Evolutionary conservation across 2,797 vertebrate genomes (phyloP).

Genomic region (Diglossa cyanea): DNA sequence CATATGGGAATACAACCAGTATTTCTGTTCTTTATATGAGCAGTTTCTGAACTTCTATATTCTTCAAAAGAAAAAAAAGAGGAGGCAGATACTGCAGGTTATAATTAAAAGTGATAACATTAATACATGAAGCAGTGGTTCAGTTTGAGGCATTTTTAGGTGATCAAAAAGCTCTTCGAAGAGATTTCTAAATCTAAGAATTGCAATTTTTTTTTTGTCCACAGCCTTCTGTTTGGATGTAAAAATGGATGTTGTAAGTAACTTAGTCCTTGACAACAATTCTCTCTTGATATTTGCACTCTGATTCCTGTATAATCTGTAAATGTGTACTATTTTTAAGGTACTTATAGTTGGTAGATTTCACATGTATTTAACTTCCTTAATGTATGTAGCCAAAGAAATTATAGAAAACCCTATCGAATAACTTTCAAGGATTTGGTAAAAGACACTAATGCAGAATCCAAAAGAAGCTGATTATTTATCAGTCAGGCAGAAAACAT

Average conservation of each 20-base stretch:
- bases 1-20: slow-evolving; percentile 42
- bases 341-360: slow-evolving; percentile 12
- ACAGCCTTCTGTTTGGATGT: slow-evolving; percentile 22
- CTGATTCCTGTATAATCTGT: slow-evolving; percentile 50
- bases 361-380: slow-evolving; percentile 46
- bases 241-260: slow-evolving; percentile 43
- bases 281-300: slow-evolving; percentile 29
- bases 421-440: not conserved
- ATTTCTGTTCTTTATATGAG: slow-evolving; percentile 64
- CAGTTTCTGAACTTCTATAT: slow-evolving; percentile 19
- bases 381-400: slow-evolving; percentile 67
- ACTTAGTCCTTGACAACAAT: slow-evolving; percentile 21
- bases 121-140: slow-evolving; percentile 21
- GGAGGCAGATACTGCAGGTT: not conserved
- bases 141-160: not conserved
- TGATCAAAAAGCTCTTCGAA: not conserved
- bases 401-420: not conserved
- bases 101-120: not conserved
- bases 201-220: not conserved
- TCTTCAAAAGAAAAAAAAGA: slow-evolving; percentile 28
- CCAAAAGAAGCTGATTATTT: slow-evolving; percentile 4
- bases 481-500: not conserved
- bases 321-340: slow-evolving; percentile 60
- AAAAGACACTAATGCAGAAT: slow-evolving; percentile 4
- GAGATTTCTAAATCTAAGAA: slow-evolving; percentile 20